Percentiles rank a stretch among this genome's conserved stretches.
phyloP scores from a whole-genome alignment of 2,797 vertebrate species.

The Pangasius macronema region DNA sequence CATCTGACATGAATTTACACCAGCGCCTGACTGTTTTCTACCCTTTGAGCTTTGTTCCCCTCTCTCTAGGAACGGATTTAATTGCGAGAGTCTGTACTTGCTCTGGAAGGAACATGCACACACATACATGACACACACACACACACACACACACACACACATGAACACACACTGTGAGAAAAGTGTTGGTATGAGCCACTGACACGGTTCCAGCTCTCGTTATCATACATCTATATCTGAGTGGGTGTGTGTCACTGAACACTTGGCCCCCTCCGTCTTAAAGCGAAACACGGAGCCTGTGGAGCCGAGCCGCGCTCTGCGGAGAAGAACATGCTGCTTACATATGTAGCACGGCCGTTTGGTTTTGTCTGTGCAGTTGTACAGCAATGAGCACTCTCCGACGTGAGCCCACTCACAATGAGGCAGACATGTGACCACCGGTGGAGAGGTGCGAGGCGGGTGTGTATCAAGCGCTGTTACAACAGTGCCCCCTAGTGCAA shows the following conservation, averaged over 20 bases:
- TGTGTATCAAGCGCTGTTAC: slow-evolving; percentile 52
- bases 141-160: slow-evolving; percentile 44
- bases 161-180: slow-evolving; percentile 39
- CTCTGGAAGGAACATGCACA: slow-evolving; percentile 40
- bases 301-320: slow-evolving; percentile 61
- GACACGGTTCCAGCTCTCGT: slow-evolving; percentile 76
- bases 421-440: slow-evolving; percentile 61
- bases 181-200: slow-evolving; percentile 62
- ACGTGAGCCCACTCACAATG: slow-evolving; percentile 82
- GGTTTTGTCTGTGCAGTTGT: slow-evolving; percentile 83
- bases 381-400: slow-evolving; percentile 72
- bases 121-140: slow-evolving; percentile 13
- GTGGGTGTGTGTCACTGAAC: slow-evolving; percentile 58
- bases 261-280: not conserved
- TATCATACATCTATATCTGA: slow-evolving; percentile 66
- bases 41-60: not conserved
- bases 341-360: slow-evolving; percentile 75
- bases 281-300: slow-evolving; percentile 30
- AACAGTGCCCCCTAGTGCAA: slow-evolving; percentile 76
- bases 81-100: slow-evolving; percentile 33
- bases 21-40: not conserved
- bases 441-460: not conserved
- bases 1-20: slow-evolving; percentile 23
- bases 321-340: slow-evolving; percentile 75
- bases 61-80: slow-evolving; percentile 20